Base-by-base conservation (phyloP, 2,888 invertebrate species). In the Agrochola macilenta region DNA sequence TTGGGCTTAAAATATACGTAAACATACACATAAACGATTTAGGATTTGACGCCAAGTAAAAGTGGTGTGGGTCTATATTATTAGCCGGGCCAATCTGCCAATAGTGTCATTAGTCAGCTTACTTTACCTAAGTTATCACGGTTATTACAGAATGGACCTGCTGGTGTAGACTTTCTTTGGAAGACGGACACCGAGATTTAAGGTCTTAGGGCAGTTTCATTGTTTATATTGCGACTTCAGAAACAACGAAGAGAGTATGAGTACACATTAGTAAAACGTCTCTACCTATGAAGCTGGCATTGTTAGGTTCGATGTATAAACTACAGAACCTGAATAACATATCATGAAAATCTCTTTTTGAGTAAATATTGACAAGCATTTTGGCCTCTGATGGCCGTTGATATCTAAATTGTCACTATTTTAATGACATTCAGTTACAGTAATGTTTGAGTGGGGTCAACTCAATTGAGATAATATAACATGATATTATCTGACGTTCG, bases 401-500 rank as follows among this genome's bases (percentile, higher is more conserved):
- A 7, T 11, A 69, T 23, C 30, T 11, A 23, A 14, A 64, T 23
- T 23, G 5, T 7, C 9, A 17, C 23, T 23, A 23, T 73, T 43
- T 74, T 5, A 74, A 39, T 73, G 43, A 30, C 43, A 30, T 46
- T 57, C 57, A 74, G 74, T 57, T 74, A 35, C 35, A 46, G 30
- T 35, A 78, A 64, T 68, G n/a, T 60, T 78, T 30, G 43, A 81
- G 73, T 78, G 58, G 49, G 81, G 57, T 72, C n/a, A 61, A 39
- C 26, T 79, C 20, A 30, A 54, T 46, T 54, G 46, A 73, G 30
- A 81, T 81, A 54, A 30, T 66, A 75, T 66, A n/a, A n/a, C 54
- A 57, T 26, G 78, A n/a, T n/a, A n/a, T n/a, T n/a, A n/a, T n/a
- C 65, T 65, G 58, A 12, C 2, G 35, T 43, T 30, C 26, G 35